A percentile compares a stretch with the other conserved stretches of the same genome.
These are phyloP conservation scores for Temnothorax curvispinosus DNA, from an alignment of 1,140 invertebrate species.

Conservation along the genomic window DNA sequence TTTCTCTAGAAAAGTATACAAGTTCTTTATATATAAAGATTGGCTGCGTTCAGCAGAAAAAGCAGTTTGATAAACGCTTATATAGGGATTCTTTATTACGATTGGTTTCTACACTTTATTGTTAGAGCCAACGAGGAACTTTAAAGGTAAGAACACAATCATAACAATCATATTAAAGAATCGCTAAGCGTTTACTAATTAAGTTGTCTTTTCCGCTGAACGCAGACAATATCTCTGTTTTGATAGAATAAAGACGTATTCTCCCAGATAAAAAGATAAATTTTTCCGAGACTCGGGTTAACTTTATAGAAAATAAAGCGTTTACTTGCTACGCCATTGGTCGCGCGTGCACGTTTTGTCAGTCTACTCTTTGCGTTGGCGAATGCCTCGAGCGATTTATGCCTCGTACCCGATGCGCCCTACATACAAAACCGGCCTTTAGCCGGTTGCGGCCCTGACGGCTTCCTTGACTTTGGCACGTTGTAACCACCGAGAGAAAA, in stretches of 20 bases:
- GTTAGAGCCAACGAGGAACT: too few species aligned
- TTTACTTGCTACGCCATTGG: not conserved
- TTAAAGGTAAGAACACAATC: too few species aligned
- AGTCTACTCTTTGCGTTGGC: slow-evolving; percentile 31
- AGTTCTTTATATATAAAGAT: too few species aligned
- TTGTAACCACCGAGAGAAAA: slow-evolving; percentile 32
- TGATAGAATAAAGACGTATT: not conserved
- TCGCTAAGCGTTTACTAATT: too few species aligned
- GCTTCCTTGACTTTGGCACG: slow-evolving; percentile 59
- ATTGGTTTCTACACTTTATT: too few species aligned
- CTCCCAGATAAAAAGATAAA: not conserved
- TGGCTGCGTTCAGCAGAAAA: too few species aligned
- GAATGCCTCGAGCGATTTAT: slow-evolving; percentile 48
- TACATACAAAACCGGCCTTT: slow-evolving; percentile 60
- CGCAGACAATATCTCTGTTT: not conserved
- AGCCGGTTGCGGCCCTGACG: slow-evolving; percentile 38
- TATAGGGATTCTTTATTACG: too few species aligned
- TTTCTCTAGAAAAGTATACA: not conserved
- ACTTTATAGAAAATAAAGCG: not conserved
- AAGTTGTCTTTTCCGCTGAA: too few species aligned
- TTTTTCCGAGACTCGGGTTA: not conserved
- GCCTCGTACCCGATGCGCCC: slow-evolving; percentile 45
- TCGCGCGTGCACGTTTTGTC: slow-evolving; percentile 24
- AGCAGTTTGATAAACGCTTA: too few species aligned
- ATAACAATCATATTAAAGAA: too few species aligned